Evolutionary conservation across 2,888 invertebrate genomes (phyloP).

Genomic region (Syrphus vitripennis): DNA sequence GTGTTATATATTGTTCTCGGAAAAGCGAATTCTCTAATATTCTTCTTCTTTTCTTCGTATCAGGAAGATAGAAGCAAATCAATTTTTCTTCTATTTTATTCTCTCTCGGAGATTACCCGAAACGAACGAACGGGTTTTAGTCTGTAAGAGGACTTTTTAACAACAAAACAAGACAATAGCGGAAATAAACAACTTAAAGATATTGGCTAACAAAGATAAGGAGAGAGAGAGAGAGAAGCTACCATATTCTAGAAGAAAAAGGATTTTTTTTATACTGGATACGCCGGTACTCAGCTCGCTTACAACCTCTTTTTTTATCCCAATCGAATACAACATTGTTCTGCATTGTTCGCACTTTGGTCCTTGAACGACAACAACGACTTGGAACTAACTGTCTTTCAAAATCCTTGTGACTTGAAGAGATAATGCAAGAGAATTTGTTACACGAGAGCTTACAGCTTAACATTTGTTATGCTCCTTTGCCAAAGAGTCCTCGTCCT

Average conservation of each 20-base stretch:
- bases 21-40: conserved; percentile 60
- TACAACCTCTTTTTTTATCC: conserved; percentile 25
- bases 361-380: conserved; percentile 7
- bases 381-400: conserved; percentile 2
- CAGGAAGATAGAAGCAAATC: conserved; percentile 78
- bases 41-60: conserved; percentile 64
- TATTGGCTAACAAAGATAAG: background rate
- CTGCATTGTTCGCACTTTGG: conserved; percentile 63
- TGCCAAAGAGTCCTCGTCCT: conserved; percentile 28
- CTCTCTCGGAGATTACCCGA: conserved; percentile 74
- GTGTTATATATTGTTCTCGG: background rate
- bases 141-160: background rate
- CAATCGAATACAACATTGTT: conserved; percentile 28
- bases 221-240: background rate
- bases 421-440: conserved; percentile 63
- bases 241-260: background rate
- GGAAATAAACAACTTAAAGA: conserved; percentile 40
- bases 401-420: background rate
- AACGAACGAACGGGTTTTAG: conserved; percentile 63
- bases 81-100: conserved; percentile 74
- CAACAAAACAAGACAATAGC: conserved; percentile 55
- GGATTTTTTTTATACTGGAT: background rate
- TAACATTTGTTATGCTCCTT: conserved; percentile 60
- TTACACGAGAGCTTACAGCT: conserved; percentile 46
- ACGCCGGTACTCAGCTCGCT: background rate